A percentile compares a stretch with the other conserved stretches of the same genome.
phyloP scores from a whole-genome alignment of 1,140 invertebrate genomes.

The Drosophila oshimai region DNA sequence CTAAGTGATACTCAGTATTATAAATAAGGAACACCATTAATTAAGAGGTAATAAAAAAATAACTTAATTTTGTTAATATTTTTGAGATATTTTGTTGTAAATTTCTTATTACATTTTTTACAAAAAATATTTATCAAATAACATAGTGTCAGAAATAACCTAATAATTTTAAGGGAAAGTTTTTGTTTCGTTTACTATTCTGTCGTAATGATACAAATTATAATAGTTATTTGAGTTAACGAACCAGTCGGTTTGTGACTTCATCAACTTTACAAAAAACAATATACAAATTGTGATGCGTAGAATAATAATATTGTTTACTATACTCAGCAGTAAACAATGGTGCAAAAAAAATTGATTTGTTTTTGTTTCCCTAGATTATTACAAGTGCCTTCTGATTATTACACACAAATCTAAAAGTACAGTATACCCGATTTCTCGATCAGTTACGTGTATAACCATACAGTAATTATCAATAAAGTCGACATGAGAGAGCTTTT shows the following conservation, averaged over 20 bases:
- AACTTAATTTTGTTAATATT: too few relatives aligned
- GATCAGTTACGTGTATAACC: not conserved
- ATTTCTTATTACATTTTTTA: too few relatives aligned
- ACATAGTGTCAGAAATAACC: too few relatives aligned
- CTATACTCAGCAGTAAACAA: too few relatives aligned
- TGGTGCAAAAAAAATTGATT: not conserved
- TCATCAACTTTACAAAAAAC: not conserved
- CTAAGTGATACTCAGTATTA: not conserved
- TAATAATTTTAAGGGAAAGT: too few relatives aligned
- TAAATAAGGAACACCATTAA: not conserved
- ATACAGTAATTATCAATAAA: slow-evolving; percentile 2
- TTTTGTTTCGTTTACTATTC: not conserved
- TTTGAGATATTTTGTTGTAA: too few relatives aligned
- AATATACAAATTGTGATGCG: not conserved
- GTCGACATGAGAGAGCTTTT: not conserved
- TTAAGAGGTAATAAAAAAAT: too few relatives aligned
- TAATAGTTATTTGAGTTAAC: not conserved
- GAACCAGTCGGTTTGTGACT: not conserved
- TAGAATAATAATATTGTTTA: not conserved
- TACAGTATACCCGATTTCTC: not conserved
- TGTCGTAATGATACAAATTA: too few relatives aligned
- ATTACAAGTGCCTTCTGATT: not conserved
- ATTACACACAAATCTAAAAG: not conserved
- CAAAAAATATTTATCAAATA: too few relatives aligned
- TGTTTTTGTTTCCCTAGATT: not conserved